phyloP scores from a whole-genome alignment of 2,113 vertebrate genomes.

The Macroglossus sobrinus region DNA sequence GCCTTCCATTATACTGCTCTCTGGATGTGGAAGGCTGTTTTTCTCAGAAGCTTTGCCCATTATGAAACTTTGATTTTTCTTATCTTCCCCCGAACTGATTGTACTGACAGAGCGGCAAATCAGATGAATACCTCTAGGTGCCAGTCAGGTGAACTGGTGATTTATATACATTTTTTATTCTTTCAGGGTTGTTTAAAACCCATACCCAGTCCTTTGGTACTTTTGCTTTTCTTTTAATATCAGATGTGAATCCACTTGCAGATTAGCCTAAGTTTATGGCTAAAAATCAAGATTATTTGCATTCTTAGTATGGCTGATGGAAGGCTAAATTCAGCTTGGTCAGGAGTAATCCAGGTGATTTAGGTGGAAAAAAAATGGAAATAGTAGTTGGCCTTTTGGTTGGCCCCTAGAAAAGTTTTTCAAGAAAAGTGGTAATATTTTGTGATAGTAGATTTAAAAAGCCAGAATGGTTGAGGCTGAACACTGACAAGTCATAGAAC shows the following conservation, averaged over 20 bases:
- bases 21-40: background rate
- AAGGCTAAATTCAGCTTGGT: background rate
- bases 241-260: background rate
- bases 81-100: background rate
- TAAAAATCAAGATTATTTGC: constrained; percentile 21
- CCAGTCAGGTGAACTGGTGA: background rate
- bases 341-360: background rate
- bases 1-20: background rate
- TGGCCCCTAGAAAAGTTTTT: background rate
- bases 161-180: constrained; percentile 12
- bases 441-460: constrained; percentile 25
- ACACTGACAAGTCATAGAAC: background rate
- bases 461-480: background rate
- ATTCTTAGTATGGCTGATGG: background rate
- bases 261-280: background rate
- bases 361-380: background rate
- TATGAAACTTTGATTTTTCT: background rate
- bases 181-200: background rate
- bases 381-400: background rate
- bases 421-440: background rate
- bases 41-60: background rate
- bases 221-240: background rate
- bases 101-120: background rate
- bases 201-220: background rate
- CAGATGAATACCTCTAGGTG: background rate